Evolutionary conservation across 2,888 invertebrate species (phyloP).

Genomic region (Amphimallon solstitiale): DNA sequence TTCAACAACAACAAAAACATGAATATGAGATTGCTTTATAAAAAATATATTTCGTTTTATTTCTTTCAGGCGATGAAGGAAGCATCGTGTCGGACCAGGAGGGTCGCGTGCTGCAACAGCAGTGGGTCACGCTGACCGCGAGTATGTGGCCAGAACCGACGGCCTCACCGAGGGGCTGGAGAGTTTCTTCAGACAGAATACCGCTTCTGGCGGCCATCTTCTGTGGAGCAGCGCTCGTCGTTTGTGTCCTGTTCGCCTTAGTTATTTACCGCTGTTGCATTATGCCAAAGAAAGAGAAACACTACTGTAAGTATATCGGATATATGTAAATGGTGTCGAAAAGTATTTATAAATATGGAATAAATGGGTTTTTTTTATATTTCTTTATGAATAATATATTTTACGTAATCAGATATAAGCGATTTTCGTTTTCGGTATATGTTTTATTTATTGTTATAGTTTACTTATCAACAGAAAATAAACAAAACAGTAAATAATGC

Average conservation of each 20-base stretch:
- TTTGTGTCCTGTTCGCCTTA: conserved; percentile 72
- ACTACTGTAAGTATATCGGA: conserved; percentile 67
- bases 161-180: conserved; percentile 61
- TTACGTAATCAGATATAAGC: too few relatives aligned
- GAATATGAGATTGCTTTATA: too few relatives aligned
- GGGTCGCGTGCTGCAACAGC: conserved; percentile 62
- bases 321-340: too few relatives aligned
- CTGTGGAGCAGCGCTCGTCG: conserved; percentile 71
- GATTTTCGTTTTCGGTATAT: too few relatives aligned
- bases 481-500: too few relatives aligned
- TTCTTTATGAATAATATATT: too few relatives aligned
- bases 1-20: too few relatives aligned
- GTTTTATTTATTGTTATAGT: too few relatives aligned
- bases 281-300: conserved; percentile 76
- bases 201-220: conserved; percentile 65
- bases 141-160: conserved; percentile 65
- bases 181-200: conserved; percentile 63
- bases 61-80: conserved; percentile 58
- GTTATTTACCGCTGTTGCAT: conserved; percentile 76
- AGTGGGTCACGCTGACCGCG: conserved; percentile 67
- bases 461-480: too few relatives aligned
- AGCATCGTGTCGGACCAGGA: conserved; percentile 49
- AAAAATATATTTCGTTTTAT: not conserved
- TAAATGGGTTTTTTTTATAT: too few relatives aligned
- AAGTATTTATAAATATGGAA: too few relatives aligned